Base-by-base conservation (phyloP, 2,888 invertebrate species). In the Yponomeuta sedellus region DNA sequence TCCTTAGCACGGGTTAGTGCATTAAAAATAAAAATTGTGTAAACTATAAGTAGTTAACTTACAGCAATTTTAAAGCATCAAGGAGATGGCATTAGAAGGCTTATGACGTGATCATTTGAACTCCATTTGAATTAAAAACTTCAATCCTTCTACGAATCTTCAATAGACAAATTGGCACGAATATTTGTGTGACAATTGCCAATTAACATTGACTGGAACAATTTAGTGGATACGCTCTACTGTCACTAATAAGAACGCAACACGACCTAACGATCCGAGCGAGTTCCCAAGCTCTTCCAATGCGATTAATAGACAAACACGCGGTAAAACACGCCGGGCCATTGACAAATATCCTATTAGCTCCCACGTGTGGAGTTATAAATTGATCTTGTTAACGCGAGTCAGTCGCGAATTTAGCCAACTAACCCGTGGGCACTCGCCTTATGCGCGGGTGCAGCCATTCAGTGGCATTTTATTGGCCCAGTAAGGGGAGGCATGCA, bases 371-470 rank as follows among this genome's bases (percentile, higher is more conserved):
- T 12, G 44, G 44, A 52, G 63, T 25, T 40, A 44, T 63, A 44
- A 63, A 63, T 44, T 63, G 63, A 63, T 63, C 63, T 63, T 63
- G 63, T 63, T 63, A 63, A 20, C 63, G 39, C 19, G 34, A 39
- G 34, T 19, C 34, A 39, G 34, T 19, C 34, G 10, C 63, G 63
- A 22, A 44, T 63, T 63, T 63, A 63, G 22, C 44, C 63, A 63
- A 22, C 44, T 63, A 63, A 44, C 63, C 44, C 12, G 59, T 59
- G 59, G 25, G 59, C 59, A 59, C 25, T 59, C 25, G 59, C 59
- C 59, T 59, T 59, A 25, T 59, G 44, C 44, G 44, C 44, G 44
- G 44, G 44, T 52, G 44, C 44, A 34, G 34, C 44, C 16, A 52
- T 52, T 52, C 44, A 52, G 44, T 52, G 44, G 44, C 44, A 52